phyloP scores from a whole-genome alignment of 2,888 invertebrate species.

The Ommatoiulus sabulosus region DNA sequence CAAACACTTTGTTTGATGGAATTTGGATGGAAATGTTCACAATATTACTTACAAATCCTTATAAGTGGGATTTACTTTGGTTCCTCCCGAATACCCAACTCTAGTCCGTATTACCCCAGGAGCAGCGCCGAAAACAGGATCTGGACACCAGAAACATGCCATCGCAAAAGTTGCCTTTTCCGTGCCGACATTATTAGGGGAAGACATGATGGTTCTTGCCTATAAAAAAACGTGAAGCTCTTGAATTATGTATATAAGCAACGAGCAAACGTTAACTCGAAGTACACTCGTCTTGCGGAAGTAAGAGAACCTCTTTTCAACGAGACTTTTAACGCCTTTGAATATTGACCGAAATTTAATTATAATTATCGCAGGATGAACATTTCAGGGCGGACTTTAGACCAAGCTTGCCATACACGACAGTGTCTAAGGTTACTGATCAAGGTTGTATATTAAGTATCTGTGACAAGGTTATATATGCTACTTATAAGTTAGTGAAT shows the following conservation, averaged over 20 bases:
- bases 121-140: slow-evolving; percentile 81
- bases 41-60: slow-evolving; percentile 82
- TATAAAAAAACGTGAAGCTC: background rate
- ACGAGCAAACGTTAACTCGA: background rate
- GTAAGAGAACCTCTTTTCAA: background rate
- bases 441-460: background rate
- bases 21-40: too few relatives aligned
- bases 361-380: background rate
- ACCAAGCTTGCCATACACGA: background rate
- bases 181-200: slow-evolving; percentile 69
- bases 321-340: background rate
- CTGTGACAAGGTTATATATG: background rate
- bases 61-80: slow-evolving; percentile 83
- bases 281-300: background rate
- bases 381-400: background rate
- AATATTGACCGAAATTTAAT: background rate
- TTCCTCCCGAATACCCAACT: slow-evolving; percentile 94
- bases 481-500: background rate
- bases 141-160: slow-evolving; percentile 95
- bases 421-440: background rate
- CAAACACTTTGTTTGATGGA: too few relatives aligned
- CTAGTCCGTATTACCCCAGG: slow-evolving; percentile 87
- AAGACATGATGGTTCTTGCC: slow-evolving; percentile 39
- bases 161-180: slow-evolving; percentile 88
- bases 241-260: background rate